Conservation (phyloP, 2,113 vertebrate species). For the Phrynocephalus versicolor region DNA sequence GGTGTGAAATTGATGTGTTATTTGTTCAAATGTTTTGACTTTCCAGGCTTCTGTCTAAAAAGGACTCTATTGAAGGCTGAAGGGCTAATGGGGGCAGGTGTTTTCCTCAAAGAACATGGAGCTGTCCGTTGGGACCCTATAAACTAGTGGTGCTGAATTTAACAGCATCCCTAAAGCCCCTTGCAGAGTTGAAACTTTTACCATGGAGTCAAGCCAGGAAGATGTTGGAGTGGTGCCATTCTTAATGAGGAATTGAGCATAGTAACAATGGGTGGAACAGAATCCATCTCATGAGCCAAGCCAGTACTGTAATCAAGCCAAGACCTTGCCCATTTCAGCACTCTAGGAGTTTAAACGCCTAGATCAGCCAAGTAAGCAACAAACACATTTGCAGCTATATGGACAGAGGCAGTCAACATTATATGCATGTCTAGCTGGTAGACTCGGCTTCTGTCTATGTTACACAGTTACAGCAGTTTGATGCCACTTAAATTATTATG, state of each 20-base stretch:
- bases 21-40: background rate
- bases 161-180: background rate
- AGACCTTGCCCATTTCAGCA: background rate
- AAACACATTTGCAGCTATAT: background rate
- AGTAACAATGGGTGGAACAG: background rate
- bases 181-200: background rate
- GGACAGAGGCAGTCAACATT: too few species aligned
- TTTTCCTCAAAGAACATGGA: background rate
- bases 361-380: background rate
- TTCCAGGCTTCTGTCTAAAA: background rate
- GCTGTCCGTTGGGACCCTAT: constrained; percentile 9
- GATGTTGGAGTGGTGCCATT: background rate
- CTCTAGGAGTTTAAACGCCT: background rate
- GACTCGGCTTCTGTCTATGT: too few species aligned
- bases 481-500: background rate
- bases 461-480: background rate
- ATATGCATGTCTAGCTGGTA: too few species aligned
- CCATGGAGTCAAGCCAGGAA: background rate
- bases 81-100: background rate
- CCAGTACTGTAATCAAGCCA: background rate
- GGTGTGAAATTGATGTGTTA: background rate
- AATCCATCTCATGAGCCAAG: background rate
- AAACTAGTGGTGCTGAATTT: constrained; percentile 1
- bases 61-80: background rate
- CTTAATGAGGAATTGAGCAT: background rate